Evolutionary conservation across 2,797 vertebrate genomes (phyloP).

Genomic region (Geotrypetes seraphini): DNA sequence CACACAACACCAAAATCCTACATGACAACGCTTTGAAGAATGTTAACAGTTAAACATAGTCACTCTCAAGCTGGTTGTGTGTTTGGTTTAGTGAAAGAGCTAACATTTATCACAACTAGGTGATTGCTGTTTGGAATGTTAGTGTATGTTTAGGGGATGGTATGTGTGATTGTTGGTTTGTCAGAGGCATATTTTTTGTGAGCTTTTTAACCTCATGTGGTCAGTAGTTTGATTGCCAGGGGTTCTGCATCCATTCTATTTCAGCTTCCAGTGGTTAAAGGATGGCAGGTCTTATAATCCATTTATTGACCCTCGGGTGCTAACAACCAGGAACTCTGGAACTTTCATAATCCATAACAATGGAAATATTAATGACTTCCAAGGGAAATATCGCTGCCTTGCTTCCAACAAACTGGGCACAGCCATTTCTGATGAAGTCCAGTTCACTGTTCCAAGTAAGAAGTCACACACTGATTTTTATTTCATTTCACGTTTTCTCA

Average conservation of each 20-base stretch:
- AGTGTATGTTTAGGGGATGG: background rate
- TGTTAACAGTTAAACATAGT: no score
- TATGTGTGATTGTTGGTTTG: background rate
- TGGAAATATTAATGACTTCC: slow-evolving; percentile 78
- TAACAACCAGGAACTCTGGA: slow-evolving; percentile 66
- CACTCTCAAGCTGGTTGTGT: no score
- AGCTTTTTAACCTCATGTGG: background rate
- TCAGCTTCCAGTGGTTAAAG: slow-evolving; percentile 87
- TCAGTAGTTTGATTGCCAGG: background rate
- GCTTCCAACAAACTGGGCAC: slow-evolving; percentile 79
- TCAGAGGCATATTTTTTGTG: background rate
- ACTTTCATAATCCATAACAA: slow-evolving; percentile 85
- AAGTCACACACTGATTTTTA: slow-evolving; percentile 10
- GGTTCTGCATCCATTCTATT: background rate
- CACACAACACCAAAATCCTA: no score
- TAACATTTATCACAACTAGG: background rate
- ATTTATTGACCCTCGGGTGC: slow-evolving; percentile 65
- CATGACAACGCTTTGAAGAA: no score
- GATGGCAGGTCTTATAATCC: slow-evolving; percentile 79
- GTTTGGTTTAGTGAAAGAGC: no score
- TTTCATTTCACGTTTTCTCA: background rate
- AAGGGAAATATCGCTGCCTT: slow-evolving; percentile 84
- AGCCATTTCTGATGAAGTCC: slow-evolving; percentile 83
- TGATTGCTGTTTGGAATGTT: background rate
- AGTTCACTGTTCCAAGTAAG: slow-evolving; percentile 88